Base-by-base conservation (phyloP, 2,888 invertebrate species). In the Psylliodes chrysocephalus region DNA sequence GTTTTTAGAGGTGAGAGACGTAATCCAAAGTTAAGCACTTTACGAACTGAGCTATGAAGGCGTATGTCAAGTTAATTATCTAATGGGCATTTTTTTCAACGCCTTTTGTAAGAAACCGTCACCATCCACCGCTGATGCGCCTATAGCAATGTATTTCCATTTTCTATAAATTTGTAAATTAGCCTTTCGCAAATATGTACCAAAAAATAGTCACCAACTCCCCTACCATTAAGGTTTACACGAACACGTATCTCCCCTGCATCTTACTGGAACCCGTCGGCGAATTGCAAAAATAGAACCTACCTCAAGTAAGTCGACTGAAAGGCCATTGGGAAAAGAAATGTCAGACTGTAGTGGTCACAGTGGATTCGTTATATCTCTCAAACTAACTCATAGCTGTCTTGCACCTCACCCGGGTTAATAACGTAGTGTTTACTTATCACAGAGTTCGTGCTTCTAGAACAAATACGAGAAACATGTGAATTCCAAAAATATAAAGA, bases 251-350 rank as follows among this genome's bases (percentile, higher is more conserved):
- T 30, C 8, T 2, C 8, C 10, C 10, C 30, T 3, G 10, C 10
- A 30, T 30, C 30, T 30, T 8, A 10, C 10, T 30, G 7, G 10
- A 30, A 30, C 18, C 1, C 17, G 4, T 44, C 17, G 17, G 17
- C 15, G 19, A 10, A 18, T 8, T 7, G 44, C 3, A 44, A 44
- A 44, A 44, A 44, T 14, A 19, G n/a, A 44, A 44, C 12, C 19
- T 14, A 8, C 44, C 44, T 17, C 44, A 19, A 44, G 17, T 14
- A 44, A 44, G 19, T 18, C 44, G 44, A 5, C 10, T 17, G 15
- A 44, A 44, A 44, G 44, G 17, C 44, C 12, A 17, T 14, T 10
- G 44, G 44, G 44, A 44, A 12, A 44, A 44, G 44, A 44, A 44
- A 44, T 18, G 44, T 44, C 44, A 19, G 44, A 7, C 15, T 7